phyloP scores from a whole-genome alignment of 2,888 invertebrate species.

The Diplolepis rosae region DNA sequence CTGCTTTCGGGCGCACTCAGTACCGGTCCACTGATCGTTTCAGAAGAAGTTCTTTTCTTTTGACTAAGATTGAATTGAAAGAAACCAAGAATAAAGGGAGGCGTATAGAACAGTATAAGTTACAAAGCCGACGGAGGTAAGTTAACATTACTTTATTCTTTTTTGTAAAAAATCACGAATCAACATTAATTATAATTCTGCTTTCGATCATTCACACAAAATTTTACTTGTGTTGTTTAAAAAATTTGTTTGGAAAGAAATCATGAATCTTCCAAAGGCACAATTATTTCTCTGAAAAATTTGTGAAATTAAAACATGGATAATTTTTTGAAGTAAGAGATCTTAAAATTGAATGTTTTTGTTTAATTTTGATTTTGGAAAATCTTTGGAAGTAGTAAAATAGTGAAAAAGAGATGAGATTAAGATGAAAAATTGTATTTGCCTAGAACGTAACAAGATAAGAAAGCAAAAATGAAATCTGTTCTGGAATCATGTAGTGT shows the following conservation, averaged over 20 bases:
- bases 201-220: not conserved
- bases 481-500: not conserved
- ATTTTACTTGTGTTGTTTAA: not conserved
- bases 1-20: constrained; percentile 53
- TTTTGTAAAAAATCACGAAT: not conserved
- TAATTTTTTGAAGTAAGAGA: too few relatives aligned
- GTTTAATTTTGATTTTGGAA: too few relatives aligned
- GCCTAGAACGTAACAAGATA: not conserved
- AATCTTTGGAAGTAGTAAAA: not conserved
- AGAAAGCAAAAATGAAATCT: not conserved
- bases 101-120: not conserved
- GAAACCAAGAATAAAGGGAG: constrained; percentile 4
- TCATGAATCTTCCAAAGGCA: too few relatives aligned
- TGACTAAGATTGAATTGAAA: not conserved
- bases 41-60: constrained; percentile 50
- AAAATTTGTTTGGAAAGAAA: too few relatives aligned
- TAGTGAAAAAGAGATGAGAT: too few relatives aligned
- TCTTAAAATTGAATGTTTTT: too few relatives aligned
- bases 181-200: not conserved
- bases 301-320: not conserved
- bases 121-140: constrained; percentile 16
- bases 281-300: not conserved
- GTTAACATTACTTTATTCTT: constrained; percentile 22
- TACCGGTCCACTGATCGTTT: constrained; percentile 61
- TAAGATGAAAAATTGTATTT: not conserved